Conservation (phyloP, 2,888 invertebrate genomes). For the Leptinotarsa rubiginosa region DNA sequence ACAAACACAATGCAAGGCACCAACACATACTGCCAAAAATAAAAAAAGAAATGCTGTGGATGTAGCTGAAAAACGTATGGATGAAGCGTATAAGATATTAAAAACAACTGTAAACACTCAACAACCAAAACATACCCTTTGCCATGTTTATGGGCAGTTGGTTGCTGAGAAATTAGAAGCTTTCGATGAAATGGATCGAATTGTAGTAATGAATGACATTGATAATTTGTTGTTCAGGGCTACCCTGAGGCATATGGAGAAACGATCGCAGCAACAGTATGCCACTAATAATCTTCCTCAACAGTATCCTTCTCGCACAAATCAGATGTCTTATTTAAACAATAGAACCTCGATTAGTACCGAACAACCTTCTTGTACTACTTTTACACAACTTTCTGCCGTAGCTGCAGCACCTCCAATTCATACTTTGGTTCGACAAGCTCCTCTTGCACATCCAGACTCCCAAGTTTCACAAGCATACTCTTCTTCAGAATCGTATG, state of each 20-base stretch:
- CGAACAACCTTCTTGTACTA: too few species aligned
- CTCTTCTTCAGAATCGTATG: conserved; percentile 31
- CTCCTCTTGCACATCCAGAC: conserved; percentile 22
- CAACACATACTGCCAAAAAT: too few species aligned
- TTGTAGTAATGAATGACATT: too few species aligned
- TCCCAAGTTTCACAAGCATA: too few species aligned
- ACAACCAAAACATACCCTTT: too few species aligned
- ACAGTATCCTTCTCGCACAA: too few species aligned
- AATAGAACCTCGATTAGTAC: too few species aligned
- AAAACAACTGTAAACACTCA: conserved; percentile 29
- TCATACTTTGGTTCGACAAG: conserved; percentile 21
- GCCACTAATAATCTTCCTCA: too few species aligned
- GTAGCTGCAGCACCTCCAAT: conserved; percentile 22
- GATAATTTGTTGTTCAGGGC: too few species aligned
- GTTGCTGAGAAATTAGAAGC: conserved; percentile 36
- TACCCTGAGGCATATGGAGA: too few species aligned
- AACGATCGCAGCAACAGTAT: too few species aligned
- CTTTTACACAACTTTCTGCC: conserved; percentile 16
- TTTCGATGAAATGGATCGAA: conserved; percentile 34
- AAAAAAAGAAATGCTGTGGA: conserved; percentile 24
- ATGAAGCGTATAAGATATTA: conserved; percentile 23
- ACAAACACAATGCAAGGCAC: conserved; percentile 31
- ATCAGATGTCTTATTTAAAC: too few species aligned
- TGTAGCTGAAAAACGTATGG: conserved; percentile 24
- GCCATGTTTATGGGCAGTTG: conserved; percentile 36